Evolutionary conservation across 2,113 vertebrate genomes (phyloP).

Genomic region (Isichthys henryi): DNA sequence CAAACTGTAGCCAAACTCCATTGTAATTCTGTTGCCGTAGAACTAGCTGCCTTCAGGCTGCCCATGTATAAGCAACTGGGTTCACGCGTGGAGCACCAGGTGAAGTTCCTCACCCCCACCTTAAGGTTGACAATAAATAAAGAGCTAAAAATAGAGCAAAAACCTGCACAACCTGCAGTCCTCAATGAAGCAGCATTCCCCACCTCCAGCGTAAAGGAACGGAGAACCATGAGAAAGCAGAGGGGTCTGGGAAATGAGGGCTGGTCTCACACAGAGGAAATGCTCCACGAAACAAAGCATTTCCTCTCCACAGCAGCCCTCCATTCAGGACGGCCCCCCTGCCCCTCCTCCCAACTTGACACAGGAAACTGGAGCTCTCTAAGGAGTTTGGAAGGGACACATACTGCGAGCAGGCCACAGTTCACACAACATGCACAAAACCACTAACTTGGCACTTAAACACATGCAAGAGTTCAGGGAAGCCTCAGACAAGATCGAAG

Average conservation of each 20-base stretch:
- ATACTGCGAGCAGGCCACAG: neutral
- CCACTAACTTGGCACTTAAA: neutral
- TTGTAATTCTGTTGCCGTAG: neutral
- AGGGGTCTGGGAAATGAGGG: neutral
- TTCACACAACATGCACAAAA: neutral
- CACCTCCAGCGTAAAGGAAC: neutral
- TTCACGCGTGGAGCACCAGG: neutral
- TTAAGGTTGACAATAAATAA: neutral
- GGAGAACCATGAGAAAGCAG: neutral
- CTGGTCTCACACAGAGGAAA: slow-evolving; percentile 15
- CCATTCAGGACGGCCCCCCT: neutral
- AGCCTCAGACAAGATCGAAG: neutral
- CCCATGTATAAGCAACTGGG: neutral
- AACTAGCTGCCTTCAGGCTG: neutral
- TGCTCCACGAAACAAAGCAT: slow-evolving; percentile 19
- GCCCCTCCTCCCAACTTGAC: slow-evolving; percentile 3
- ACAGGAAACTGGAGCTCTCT: slow-evolving; percentile 1
- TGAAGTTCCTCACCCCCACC: neutral
- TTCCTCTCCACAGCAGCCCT: slow-evolving; percentile 15
- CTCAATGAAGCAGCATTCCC: neutral
- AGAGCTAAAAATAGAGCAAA: neutral
- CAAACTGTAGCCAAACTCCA: neutral
- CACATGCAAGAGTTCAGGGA: neutral
- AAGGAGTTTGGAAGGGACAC: neutral
- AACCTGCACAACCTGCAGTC: neutral